These are phyloP conservation scores for Phainopepla nitens DNA, from an alignment of 2,113 vertebrate species.

Conservation along the genomic window DNA sequence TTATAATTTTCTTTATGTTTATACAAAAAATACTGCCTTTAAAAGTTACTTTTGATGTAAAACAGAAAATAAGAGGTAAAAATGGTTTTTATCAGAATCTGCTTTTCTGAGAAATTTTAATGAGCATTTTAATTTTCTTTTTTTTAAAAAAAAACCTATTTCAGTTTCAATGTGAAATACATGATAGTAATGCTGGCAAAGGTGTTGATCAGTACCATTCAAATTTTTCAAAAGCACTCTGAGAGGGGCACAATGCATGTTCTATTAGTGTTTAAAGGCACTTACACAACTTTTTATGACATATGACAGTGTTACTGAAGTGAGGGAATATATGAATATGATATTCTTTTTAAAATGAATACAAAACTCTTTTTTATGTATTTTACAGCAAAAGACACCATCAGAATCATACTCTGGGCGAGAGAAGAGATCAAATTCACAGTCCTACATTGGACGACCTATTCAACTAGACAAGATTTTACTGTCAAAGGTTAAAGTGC, in stretches of 20 bases:
- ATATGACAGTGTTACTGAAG: background rate
- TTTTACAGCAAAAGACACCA: slow-evolving; percentile 83
- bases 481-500: slow-evolving; percentile 94
- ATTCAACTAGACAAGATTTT: slow-evolving; percentile 95
- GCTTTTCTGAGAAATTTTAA: background rate
- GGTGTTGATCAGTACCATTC: background rate
- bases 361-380: background rate
- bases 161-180: background rate
- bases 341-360: background rate
- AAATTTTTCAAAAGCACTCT: background rate
- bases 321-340: background rate
- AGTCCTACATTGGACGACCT: slow-evolving; percentile 90
- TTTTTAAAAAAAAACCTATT: background rate
- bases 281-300: background rate
- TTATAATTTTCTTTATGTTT: background rate
- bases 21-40: background rate
- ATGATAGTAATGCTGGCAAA: background rate
- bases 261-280: background rate
- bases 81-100: background rate
- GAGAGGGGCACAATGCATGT: background rate
- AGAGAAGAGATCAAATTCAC: slow-evolving; percentile 90
- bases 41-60: background rate
- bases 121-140: background rate
- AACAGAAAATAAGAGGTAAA: background rate
- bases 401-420: slow-evolving; percentile 84